A percentile compares a stretch with the other conserved stretches of the same genome.
Conservation (phyloP, 2,888 invertebrate species). For the Drosophila prolongata region DNA sequence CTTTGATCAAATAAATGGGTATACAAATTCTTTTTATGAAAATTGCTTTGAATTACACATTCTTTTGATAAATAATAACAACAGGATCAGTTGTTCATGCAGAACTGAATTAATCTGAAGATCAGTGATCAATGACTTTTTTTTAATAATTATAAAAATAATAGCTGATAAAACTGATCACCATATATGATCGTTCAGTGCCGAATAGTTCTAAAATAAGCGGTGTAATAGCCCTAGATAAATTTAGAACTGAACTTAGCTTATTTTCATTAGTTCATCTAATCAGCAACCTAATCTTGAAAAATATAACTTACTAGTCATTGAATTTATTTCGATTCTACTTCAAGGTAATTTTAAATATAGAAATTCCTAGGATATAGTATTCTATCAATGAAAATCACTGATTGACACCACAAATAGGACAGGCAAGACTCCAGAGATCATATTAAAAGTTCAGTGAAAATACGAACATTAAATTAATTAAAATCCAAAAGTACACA, state of each 20-base stretch:
- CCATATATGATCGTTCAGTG: no score
- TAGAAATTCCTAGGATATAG: not conserved
- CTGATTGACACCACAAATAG: not conserved
- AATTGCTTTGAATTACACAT: not conserved
- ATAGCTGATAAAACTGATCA: no score
- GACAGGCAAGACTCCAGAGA: not conserved
- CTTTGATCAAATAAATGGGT: not conserved
- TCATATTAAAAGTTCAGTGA: no score
- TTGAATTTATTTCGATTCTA: not conserved
- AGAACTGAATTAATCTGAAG: no score
- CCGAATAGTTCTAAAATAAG: no score
- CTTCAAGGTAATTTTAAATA: not conserved
- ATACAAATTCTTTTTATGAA: not conserved
- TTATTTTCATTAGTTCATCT: no score
- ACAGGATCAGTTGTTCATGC: not conserved
- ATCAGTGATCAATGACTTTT: no score
- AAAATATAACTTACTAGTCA: not conserved
- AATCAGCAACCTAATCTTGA: no score
- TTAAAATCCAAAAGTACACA: constrained; percentile 7
- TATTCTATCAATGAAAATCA: not conserved
- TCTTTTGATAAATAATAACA: not conserved
- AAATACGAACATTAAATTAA: constrained; percentile 3
- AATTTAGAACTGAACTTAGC: no score
- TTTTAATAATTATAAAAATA: no score
- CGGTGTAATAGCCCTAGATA: no score